Conservation (phyloP, 2,888 invertebrate species). For the Exocentrus adspersus region DNA sequence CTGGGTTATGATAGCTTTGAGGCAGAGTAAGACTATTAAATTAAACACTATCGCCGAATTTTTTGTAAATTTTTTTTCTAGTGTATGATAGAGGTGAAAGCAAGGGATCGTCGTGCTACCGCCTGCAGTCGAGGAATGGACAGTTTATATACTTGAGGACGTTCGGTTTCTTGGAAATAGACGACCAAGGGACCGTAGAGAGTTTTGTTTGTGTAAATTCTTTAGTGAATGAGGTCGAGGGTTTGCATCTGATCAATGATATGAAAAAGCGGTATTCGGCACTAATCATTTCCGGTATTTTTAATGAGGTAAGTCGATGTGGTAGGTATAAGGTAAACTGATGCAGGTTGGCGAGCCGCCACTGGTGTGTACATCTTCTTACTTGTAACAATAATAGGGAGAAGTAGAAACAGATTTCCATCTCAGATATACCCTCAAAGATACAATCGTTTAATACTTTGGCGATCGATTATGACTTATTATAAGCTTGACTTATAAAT, state of each 20-base stretch:
- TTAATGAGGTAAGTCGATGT: background rate
- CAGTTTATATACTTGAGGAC: constrained; percentile 86
- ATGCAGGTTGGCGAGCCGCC: no score
- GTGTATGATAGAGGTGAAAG: constrained; percentile 88
- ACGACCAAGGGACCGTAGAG: constrained; percentile 80
- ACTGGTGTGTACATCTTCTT: no score
- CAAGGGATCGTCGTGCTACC: constrained; percentile 87
- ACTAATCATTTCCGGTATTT: constrained; percentile 58
- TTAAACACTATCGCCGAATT: no score
- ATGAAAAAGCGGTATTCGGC: constrained; percentile 85
- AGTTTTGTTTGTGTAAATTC: constrained; percentile 90
- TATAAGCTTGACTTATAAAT: no score
- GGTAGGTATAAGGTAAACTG: no score
- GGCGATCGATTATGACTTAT: no score
- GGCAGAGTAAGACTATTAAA: constrained; percentile 74
- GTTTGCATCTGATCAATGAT: constrained; percentile 75
- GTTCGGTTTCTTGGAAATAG: constrained; percentile 85
- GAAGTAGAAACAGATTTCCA: no score
- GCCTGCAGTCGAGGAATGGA: constrained; percentile 83
- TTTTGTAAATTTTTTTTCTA: constrained; percentile 55
- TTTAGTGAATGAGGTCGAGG: constrained; percentile 78
- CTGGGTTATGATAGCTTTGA: constrained; percentile 87
- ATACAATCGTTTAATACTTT: no score
- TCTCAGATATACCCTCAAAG: no score
- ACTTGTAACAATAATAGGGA: no score